phyloP scores from a whole-genome alignment of 2,113 vertebrate genomes.

The Hippopotamus amphibius region DNA sequence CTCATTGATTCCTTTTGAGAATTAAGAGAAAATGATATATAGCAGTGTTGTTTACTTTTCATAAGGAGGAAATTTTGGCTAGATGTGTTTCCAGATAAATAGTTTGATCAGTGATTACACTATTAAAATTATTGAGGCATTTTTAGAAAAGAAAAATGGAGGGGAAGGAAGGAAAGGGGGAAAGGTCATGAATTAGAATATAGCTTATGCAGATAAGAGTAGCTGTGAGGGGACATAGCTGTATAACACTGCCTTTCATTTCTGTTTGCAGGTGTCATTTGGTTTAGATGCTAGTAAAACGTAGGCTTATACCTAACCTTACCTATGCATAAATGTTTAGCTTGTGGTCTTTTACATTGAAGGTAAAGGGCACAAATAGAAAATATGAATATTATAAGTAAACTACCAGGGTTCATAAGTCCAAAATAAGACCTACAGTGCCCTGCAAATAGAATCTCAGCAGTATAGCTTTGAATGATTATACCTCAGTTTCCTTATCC shows the following conservation, averaged over 20 bases:
- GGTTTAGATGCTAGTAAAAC: neutral
- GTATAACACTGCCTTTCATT: neutral
- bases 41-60: neutral
- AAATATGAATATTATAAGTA: neutral
- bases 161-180: neutral
- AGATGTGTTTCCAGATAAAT: neutral
- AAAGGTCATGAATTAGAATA: neutral
- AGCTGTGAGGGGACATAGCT: neutral
- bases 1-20: slow-evolving; percentile 1
- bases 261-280: neutral
- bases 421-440: neutral
- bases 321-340: neutral
- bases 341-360: neutral
- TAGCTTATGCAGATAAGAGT: neutral
- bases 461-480: neutral
- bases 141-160: neutral
- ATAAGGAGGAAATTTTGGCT: neutral
- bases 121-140: neutral
- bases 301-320: neutral
- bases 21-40: neutral
- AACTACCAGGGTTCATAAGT: neutral
- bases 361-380: neutral
- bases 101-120: neutral
- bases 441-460: neutral
- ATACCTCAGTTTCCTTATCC: neutral